Base-by-base conservation (phyloP, 2,113 vertebrate genomes). In the Oryzias woworae region DNA sequence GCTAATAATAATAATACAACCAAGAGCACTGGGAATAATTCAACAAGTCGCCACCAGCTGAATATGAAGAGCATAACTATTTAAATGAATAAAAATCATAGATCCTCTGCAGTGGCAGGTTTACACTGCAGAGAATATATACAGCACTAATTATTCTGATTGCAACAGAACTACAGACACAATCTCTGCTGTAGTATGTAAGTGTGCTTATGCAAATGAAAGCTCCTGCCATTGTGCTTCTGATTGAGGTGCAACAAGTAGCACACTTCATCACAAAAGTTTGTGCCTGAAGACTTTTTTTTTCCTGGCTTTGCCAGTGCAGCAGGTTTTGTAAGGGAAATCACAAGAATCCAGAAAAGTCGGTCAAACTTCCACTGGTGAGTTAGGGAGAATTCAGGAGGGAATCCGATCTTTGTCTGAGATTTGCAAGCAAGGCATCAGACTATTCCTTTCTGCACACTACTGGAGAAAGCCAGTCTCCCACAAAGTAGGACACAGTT, bases 1-100 rank as follows among this genome's bases (percentile, higher is more conserved):
- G 69, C 71, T 85, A 80, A 80, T 80, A 75, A 80, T 74, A 78
- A 84, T 67, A 70, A 84, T 76, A 77, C 69, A 74, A 69, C 54
- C 64, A 51, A 69, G 67, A 72, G 65, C 43, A 53, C 53, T 63
- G 51, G 53, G 54, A 62, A 85, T 75, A 83, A 77, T 81, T 85
- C 77, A 79, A 77, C 70, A 79, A 78, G 65, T 75, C 16, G 14
- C 70, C 71, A 61, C 22, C 51, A 77, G 70, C 67, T n/a, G 56
- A 79, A 73, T n/a, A 45, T 62, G 58, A 71, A 66, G 61, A 76
- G 65, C 55, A 58, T 72, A 73, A 84, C 64, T 53, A 56, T 61
- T 58, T 17, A 57, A 54, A 65, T 66, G 44, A 69, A 73, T 55
- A 78, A 60, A 67, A 70, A 47, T 52, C 54, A 69, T 65, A 70